These are phyloP conservation scores for Murina feae DNA, from an alignment of 2,113 vertebrate genomes.

Conservation along the genomic window DNA sequence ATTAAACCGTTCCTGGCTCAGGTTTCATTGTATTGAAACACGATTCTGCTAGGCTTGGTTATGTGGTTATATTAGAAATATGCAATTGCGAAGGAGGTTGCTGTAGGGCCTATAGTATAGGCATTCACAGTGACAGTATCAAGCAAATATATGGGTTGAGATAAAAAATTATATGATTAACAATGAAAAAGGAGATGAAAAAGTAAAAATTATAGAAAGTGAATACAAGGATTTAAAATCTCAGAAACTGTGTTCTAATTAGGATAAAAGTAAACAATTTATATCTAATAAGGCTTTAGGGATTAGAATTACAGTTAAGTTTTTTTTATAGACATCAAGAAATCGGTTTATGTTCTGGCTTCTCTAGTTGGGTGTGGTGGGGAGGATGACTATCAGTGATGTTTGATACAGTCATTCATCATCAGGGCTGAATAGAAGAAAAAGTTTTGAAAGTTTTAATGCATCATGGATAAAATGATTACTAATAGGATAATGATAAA, in stretches of 20 bases:
- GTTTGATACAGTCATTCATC: background rate
- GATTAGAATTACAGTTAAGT: background rate
- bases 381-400: background rate
- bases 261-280: background rate
- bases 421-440: background rate
- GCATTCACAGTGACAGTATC: background rate
- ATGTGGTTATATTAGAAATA: slow-evolving; percentile 4
- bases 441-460: background rate
- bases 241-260: background rate
- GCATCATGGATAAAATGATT: background rate
- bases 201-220: background rate
- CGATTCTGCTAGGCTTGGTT: slow-evolving; percentile 10
- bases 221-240: background rate
- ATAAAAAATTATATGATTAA: background rate
- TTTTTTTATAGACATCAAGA: background rate
- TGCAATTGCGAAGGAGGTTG: background rate
- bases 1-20: background rate
- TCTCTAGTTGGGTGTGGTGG: background rate
- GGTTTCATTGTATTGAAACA: slow-evolving; percentile 12
- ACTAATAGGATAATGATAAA: background rate
- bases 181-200: background rate
- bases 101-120: too few species aligned
- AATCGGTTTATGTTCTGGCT: background rate
- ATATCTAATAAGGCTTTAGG: background rate
- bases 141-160: slow-evolving; percentile 4